Base-by-base conservation (phyloP, 30 jellyfish, hydroid and myxozoan genomes). In the Hydra vulgaris region DNA sequence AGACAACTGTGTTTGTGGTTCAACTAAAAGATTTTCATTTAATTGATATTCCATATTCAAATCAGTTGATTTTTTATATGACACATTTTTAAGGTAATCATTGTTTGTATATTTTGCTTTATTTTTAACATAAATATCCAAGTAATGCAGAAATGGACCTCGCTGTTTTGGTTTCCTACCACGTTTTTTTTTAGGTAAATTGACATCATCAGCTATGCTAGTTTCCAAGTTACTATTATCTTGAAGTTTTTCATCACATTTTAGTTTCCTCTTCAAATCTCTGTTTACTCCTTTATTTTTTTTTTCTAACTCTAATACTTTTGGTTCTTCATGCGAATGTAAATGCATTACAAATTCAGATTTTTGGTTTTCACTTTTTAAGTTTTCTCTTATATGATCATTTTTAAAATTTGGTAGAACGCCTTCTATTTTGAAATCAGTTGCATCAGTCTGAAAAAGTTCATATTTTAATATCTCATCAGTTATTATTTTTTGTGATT, bases 151-250 rank as follows among this genome's bases (percentile, higher is more conserved):
- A 12, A 78, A 40, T 53, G 85, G 85, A 17, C 85, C 85, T 78
- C 53, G 40, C 1, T 52, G 85, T 61, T 40, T 78, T 21, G 85
- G 85, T 53, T 78, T 78, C 53, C 85, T 55, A 4, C 85, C 85
- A 52, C 79, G 25, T 18, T 78, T 78, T 55, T 78, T 78, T 61
- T 78, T 78, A 23, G 15, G 25, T 61, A 78, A 21, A 16, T 17
- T 17, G n/a, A 22, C 66, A 53, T 27, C 18, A 78, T 0, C 26
- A 53, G 53, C n/a, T 19, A 7, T 27, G 4, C 66, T 7, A 21
- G 15, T 16, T 25, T 61, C 82, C 25, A 25, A 24, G 25, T 74
- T 24, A 25, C 25, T 24, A 15, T 40, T 21, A n/a, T 54, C 27
- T 26, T 55, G 16, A 8, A 55, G 15, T 53, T 53, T 53, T 53